phyloP scores from a whole-genome alignment of 2,797 vertebrate genomes.

The Clarias laeviceps region DNA sequence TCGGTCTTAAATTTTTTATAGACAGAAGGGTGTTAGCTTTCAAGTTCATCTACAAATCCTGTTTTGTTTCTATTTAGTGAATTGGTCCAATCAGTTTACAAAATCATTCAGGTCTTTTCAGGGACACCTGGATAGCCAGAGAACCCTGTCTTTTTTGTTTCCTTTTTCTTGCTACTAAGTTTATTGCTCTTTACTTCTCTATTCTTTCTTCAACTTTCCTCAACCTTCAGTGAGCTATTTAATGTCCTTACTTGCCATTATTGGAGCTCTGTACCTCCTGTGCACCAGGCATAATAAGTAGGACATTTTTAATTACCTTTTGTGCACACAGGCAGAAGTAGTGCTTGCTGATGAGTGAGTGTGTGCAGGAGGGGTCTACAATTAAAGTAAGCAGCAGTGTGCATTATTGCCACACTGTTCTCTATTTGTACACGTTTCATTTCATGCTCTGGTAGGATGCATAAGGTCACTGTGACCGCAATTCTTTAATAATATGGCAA shows the following conservation, averaged over 20 bases:
- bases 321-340: slow-evolving; percentile 25
- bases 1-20: slow-evolving; percentile 48
- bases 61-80: slow-evolving; percentile 32
- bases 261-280: neutral
- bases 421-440: slow-evolving; percentile 26
- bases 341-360: slow-evolving; percentile 16
- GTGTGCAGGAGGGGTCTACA: slow-evolving; percentile 13
- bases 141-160: neutral
- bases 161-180: neutral
- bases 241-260: slow-evolving; percentile 23
- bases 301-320: slow-evolving; percentile 47
- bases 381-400: slow-evolving; percentile 18
- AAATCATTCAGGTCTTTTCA: neutral
- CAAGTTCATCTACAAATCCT: slow-evolving; percentile 21
- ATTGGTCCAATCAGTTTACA: slow-evolving; percentile 3
- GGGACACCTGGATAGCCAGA: neutral
- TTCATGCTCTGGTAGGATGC: slow-evolving; percentile 1
- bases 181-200: neutral
- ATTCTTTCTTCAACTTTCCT: neutral
- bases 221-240: neutral
- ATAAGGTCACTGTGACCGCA: slow-evolving; percentile 37
- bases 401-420: neutral
- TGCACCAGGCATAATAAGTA: slow-evolving; percentile 41
- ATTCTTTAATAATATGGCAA: slow-evolving; percentile 8
- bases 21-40: slow-evolving; percentile 39